A percentile compares a stretch with the other conserved stretches of the same genome.
Evolutionary conservation across 2,888 invertebrate genomes (phyloP).

Genomic region (Drosophila robusta): DNA sequence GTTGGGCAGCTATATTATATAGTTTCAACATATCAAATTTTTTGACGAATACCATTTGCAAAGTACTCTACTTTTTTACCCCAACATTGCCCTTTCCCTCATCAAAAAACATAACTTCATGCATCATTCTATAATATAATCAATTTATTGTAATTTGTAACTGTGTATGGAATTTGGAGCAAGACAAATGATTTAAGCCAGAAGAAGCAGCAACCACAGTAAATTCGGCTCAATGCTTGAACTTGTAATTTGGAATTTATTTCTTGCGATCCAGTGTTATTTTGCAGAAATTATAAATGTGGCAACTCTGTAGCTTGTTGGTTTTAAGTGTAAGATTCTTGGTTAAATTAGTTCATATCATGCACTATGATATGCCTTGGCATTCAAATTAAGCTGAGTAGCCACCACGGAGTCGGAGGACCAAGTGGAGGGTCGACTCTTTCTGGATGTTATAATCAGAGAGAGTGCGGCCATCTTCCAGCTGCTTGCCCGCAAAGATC

Average conservation of each 20-base stretch:
- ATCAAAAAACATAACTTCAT: not conserved
- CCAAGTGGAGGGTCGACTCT: conserved; percentile 95
- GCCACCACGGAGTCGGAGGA: conserved; percentile 94
- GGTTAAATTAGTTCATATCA: conserved; percentile 9
- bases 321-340: conserved; percentile 14
- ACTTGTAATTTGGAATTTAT: conserved; percentile 54
- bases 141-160: conserved; percentile 26
- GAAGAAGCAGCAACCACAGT: conserved; percentile 35
- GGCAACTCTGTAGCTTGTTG: conserved; percentile 37
- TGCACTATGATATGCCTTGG: conserved; percentile 16
- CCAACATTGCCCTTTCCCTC: not conserved
- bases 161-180: conserved; percentile 49
- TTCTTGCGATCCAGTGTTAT: conserved; percentile 20
- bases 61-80: too few species aligned
- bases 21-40: too few species aligned
- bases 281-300: conserved; percentile 39
- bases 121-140: conserved; percentile 5
- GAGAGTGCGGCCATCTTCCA: conserved; percentile 95
- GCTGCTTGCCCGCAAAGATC: conserved; percentile 87
- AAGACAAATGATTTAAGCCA: conserved; percentile 44
- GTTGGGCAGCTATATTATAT: too few species aligned
- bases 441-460: conserved; percentile 97
- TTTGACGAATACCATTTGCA: too few species aligned
- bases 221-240: conserved; percentile 31
- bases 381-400: conserved; percentile 81